Evolutionary conservation across 2,797 vertebrate species (phyloP).

Genomic region (Anguilla obscura): DNA sequence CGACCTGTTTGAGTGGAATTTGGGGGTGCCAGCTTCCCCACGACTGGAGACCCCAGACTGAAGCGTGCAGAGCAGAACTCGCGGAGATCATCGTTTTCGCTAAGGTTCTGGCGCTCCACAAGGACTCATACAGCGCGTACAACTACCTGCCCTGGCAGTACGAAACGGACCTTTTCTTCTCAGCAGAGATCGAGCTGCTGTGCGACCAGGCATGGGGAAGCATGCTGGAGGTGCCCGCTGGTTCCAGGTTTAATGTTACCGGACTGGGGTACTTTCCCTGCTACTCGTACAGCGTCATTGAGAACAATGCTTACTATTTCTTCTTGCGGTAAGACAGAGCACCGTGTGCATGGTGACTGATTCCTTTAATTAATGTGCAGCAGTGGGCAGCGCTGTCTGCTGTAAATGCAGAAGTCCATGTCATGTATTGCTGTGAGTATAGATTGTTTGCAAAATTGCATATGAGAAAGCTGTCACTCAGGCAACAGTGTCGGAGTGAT

Average conservation of each 20-base stretch:
- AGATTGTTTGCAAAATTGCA: background rate
- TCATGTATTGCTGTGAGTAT: background rate
- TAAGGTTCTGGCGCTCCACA: constrained; percentile 76
- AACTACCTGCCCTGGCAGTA: constrained; percentile 80
- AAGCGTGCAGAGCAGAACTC: constrained; percentile 81
- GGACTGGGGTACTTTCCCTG: constrained; percentile 82
- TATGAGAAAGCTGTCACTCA: background rate
- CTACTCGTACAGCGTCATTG: constrained; percentile 79
- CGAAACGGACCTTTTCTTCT: constrained; percentile 76
- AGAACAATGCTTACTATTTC: constrained; percentile 83
- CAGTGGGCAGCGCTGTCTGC: background rate
- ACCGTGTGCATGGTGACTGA: background rate
- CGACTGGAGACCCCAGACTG: constrained; percentile 84
- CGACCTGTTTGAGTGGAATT: constrained; percentile 50
- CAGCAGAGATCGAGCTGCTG: constrained; percentile 80
- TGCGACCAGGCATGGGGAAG: constrained; percentile 86
- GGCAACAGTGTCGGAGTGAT: background rate
- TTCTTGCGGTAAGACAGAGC: constrained; percentile 73
- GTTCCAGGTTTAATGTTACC: constrained; percentile 80
- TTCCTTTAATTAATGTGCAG: constrained; percentile 18
- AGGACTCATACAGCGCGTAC: constrained; percentile 77
- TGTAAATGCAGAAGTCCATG: background rate
- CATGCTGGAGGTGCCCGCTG: constrained; percentile 83
- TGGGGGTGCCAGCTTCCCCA: constrained; percentile 75
- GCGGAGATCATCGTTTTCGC: constrained; percentile 83